Base-by-base conservation (phyloP, 2,113 vertebrate genomes). In the Callionymus lyra region DNA sequence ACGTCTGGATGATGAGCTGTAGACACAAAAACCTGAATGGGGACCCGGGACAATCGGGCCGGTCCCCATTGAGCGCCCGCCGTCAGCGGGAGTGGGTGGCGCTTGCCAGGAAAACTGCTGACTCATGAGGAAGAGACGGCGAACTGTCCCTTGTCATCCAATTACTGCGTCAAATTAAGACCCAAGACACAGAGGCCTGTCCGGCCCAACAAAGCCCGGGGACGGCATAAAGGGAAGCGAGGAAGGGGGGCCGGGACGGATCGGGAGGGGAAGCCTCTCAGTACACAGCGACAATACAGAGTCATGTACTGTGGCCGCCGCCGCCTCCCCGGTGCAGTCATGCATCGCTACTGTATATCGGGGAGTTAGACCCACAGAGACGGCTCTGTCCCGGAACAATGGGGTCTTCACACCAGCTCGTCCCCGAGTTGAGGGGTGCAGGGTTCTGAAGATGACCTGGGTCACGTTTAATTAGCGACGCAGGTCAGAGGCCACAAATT, bases 161-260 rank as follows among this genome's bases (percentile, higher is more conserved):
- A 81, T 79, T 76, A 74, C 53, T 13, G 18, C 14, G 15, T 65
- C 67, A 75, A 75, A 79, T 75, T 75, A 73, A 73, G 66, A 72
- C 48, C 50, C 53, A 59, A 65, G 59, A 58, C 55, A 65, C 16
- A 60, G 48, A 52, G 56, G 56, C 56, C 59, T 63, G 56, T 63
- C 53, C 48, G 46, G 50, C 53, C 39, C 38, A 48, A 59, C 50
- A 12, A 38, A 44, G 54, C 64, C 51, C 62, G 45, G 55, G 43
- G 47, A 50, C 55, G 60, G 37, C 43, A 59, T 53, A 8, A 39
- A 34, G 16, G 15, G 9, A 40, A 17, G 35, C 13, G 14, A 3
- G 16, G 35, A 42, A 14, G 10, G 42, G 19, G 32, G 33, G 31
- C 12, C 31, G 32, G 21, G 34, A 34, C 40, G 32, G 19, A 42